phyloP scores from a whole-genome alignment of 2,797 vertebrate genomes.

The Tenualosa ilisha region DNA sequence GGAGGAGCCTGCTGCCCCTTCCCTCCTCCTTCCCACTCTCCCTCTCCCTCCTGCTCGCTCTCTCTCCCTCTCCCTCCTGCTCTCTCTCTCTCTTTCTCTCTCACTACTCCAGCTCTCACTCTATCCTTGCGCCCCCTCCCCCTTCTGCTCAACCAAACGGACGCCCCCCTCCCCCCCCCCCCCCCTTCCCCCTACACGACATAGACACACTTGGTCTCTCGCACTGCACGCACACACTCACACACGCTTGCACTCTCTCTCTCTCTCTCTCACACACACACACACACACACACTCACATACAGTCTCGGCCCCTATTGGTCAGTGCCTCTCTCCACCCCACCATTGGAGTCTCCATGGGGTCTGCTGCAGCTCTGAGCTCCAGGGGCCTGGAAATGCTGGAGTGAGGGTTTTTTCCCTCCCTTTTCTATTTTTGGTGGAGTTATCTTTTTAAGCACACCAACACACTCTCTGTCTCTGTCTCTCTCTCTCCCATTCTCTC shows the following conservation, averaged over 20 bases:
- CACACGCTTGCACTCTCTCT: constrained; percentile 40
- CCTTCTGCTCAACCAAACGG: constrained; percentile 3
- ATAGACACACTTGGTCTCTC: background rate
- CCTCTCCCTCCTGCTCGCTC: background rate
- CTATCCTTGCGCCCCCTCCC: constrained; percentile 13
- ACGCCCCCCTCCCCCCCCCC: background rate
- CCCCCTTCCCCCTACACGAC: background rate
- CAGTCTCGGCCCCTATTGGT: constrained; percentile 74
- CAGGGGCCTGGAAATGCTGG: constrained; percentile 74
- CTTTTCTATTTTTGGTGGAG: constrained; percentile 74
- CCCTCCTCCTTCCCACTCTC: background rate
- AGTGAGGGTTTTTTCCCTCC: constrained; percentile 64
- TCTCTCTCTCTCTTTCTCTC: constrained; percentile 44
- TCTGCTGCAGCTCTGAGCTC: constrained; percentile 76
- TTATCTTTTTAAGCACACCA: constrained; percentile 60
- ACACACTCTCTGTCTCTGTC: constrained; percentile 33
- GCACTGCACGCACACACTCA: constrained; percentile 2
- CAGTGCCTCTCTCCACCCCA: constrained; percentile 74
- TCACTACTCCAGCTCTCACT: constrained; percentile 33
- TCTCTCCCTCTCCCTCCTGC: constrained; percentile 36
- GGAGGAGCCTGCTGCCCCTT: background rate
- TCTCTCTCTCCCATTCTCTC: background rate
- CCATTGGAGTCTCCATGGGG: constrained; percentile 73
- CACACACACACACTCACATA: constrained; percentile 46
- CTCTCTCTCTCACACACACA: constrained; percentile 26